These are phyloP conservation scores for Branchipolynoe longqiensis DNA, from an alignment of 2,888 invertebrate genomes.

Conservation along the genomic window DNA sequence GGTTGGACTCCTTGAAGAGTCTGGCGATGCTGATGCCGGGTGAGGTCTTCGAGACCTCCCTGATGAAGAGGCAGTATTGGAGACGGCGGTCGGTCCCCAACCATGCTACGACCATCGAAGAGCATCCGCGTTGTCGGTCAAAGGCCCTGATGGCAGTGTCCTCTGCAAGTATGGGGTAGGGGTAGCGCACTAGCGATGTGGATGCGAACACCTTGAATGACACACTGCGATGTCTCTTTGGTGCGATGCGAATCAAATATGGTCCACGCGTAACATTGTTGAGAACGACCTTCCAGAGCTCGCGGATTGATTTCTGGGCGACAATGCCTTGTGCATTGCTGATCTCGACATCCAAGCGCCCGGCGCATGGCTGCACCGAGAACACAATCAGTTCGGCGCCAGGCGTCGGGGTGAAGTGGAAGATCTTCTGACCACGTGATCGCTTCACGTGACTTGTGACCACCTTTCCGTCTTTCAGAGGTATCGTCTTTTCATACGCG, in stretches of 20 bases:
- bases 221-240: slow-evolving; percentile 30
- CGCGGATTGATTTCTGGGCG: not conserved
- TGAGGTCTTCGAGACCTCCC: not conserved
- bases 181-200: slow-evolving; percentile 77
- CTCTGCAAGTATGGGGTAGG: slow-evolving; percentile 75
- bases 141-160: slow-evolving; percentile 76
- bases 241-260: slow-evolving; percentile 26
- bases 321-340: not conserved
- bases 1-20: slow-evolving; percentile 30
- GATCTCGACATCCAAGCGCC: slow-evolving; percentile 42
- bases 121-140: slow-evolving; percentile 75
- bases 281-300: slow-evolving; percentile 25
- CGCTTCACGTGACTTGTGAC: slow-evolving; percentile 69
- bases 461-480: slow-evolving; percentile 71
- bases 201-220: slow-evolving; percentile 51
- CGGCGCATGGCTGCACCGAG: slow-evolving; percentile 55
- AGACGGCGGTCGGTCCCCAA: slow-evolving; percentile 76
- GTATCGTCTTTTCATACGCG: slow-evolving; percentile 60
- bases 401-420: slow-evolving; percentile 68
- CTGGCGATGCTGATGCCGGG: not conserved
- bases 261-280: slow-evolving; percentile 23
- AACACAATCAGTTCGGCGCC: slow-evolving; percentile 61
- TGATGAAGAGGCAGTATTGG: slow-evolving; percentile 77
- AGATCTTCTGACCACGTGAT: slow-evolving; percentile 63
- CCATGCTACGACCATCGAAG: slow-evolving; percentile 80